Evolutionary conservation across 2,888 invertebrate genomes (phyloP), one percentile per base, ranked within the genome.

Genomic region (Sericinus montela): DNA sequence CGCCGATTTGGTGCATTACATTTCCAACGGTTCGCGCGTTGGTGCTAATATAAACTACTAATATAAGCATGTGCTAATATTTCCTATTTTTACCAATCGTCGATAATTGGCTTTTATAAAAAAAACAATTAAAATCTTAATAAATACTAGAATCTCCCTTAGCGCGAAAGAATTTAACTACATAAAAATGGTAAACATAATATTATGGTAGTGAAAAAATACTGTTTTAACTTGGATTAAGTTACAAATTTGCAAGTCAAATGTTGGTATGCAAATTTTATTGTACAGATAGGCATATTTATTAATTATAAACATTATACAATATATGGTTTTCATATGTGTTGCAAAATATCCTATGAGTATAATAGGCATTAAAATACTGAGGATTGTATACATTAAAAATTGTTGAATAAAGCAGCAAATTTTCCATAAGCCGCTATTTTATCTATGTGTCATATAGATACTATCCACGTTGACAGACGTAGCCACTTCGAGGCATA

Each of bases 1-100:
- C 84, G 81, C 80, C 83, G 72, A 82, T 82, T 83, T 79, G 80
- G 75, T 80, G 81, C 72, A 77, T 74, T 76, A 69, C 68, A 66
- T 71, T 72, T 72, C 63, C 68, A 70, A 64, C 53, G 58, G 46
- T 52, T 53, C 43, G 50, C 54, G 55, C 53, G 54, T 60, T 50
- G 29, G 30, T 44, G 34, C 19, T 38, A 50, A 36, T 58, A 57
- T 56, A 56, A 54, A 51, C 19, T 19, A 39, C 37, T 40, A 50
- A 50, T 48, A 45, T 47, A 35, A 41, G 43, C 45, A 48, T 16
- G 11, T 23, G 43, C 49, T 52, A 25, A 6, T 25, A 25, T 25
- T 42, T 48, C 32, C 38, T 10, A 28, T 44, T 4, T 32, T 16
- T 15, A 43, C 37, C 25, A 32, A 7, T 14, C 11, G 19, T 16